phyloP scores from a whole-genome alignment of 2,888 invertebrate genomes.

The Callinectes sapidus region DNA sequence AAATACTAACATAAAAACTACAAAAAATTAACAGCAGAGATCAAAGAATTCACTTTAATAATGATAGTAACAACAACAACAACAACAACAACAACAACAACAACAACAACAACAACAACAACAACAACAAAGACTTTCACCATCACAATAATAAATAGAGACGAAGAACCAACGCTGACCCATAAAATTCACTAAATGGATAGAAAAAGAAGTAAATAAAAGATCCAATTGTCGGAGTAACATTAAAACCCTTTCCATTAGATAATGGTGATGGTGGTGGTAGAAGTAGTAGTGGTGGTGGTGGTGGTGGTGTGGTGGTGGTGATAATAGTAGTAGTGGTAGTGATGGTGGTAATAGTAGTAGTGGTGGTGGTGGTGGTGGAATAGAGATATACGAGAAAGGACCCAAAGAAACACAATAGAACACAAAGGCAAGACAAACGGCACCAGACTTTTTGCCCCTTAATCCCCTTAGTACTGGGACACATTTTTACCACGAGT shows the following conservation, averaged over 20 bases:
- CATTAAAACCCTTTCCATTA: background rate
- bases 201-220: background rate
- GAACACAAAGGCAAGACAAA: no score
- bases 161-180: background rate
- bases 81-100: no score
- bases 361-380: background rate
- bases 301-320: background rate
- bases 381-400: background rate
- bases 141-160: background rate
- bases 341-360: background rate
- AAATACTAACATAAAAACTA: background rate
- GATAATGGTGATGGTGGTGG: background rate
- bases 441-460: no score
- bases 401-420: background rate
- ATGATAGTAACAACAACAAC: background rate
- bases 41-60: background rate
- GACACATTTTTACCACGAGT: no score
- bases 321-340: background rate
- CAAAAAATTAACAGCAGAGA: background rate
- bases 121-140: no score
- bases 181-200: background rate
- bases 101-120: no score
- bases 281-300: background rate
- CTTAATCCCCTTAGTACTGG: no score
- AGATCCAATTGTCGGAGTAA: background rate